Percentiles rank a stretch among this genome's conserved stretches.
These are phyloP conservation scores for Eutrigla gurnardus DNA, from an alignment of 2,797 vertebrate genomes.

Conservation along the genomic window DNA sequence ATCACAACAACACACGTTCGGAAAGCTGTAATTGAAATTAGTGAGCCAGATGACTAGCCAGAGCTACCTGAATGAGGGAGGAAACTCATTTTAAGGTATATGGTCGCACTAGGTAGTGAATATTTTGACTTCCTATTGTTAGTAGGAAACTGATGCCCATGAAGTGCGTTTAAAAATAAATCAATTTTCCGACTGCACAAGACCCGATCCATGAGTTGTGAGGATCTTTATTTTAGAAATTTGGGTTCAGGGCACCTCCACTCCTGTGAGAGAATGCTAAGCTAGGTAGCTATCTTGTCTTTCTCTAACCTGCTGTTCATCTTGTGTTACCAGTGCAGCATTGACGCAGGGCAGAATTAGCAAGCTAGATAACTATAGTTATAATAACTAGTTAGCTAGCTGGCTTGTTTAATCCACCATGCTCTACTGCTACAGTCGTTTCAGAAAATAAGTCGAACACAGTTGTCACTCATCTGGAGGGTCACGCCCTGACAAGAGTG, in stretches of 20 bases:
- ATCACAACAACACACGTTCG: constrained; percentile 38
- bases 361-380: too few species aligned
- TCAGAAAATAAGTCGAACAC: too few species aligned
- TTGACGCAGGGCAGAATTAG: too few species aligned
- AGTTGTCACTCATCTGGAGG: too few species aligned
- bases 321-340: too few species aligned
- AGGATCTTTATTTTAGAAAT: constrained; percentile 34
- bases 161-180: constrained; percentile 35
- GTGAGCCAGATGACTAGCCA: constrained; percentile 46
- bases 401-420: too few species aligned
- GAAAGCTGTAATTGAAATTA: constrained; percentile 62
- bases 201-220: constrained; percentile 38
- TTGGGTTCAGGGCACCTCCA: constrained; percentile 25
- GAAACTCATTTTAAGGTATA: constrained; percentile 60
- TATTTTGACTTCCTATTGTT: constrained; percentile 47
- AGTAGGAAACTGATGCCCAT: constrained; percentile 40
- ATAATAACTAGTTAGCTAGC: too few species aligned
- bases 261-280: neutral
- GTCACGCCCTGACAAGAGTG: too few species aligned
- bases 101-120: constrained; percentile 39
- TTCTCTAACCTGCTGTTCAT: too few species aligned
- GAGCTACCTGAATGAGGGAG: constrained; percentile 40
- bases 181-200: constrained; percentile 44
- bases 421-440: too few species aligned
- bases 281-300: too few species aligned